Evolutionary conservation across 1,140 invertebrate species (phyloP).

Genomic region (Oncopeltus fasciatus): DNA sequence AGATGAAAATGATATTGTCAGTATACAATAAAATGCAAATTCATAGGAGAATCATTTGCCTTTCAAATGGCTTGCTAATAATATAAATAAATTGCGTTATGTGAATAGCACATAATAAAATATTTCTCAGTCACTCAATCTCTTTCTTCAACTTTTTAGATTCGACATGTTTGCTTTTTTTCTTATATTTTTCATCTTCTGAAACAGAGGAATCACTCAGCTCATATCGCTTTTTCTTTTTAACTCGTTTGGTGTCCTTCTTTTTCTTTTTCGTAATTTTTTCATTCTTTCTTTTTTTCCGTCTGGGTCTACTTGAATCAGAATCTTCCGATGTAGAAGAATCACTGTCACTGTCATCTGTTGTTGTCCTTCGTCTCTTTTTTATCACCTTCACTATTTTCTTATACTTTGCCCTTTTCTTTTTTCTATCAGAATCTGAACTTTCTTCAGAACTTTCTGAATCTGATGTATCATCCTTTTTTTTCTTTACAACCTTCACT

Average conservation of each 20-base stretch:
- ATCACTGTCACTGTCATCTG: slow-evolving; percentile 18
- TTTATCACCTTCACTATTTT: slow-evolving; percentile 21
- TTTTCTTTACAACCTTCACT: slow-evolving; percentile 24
- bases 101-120: neutral
- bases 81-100: no score
- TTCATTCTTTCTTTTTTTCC: slow-evolving; percentile 11
- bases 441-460: slow-evolving; percentile 17
- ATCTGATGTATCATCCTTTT: slow-evolving; percentile 17
- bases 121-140: slow-evolving; percentile 1
- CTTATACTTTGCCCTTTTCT: slow-evolving; percentile 19
- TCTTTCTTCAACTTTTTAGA: neutral
- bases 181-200: neutral
- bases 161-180: neutral
- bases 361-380: neutral
- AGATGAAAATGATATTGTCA: no score
- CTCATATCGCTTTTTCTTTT: slow-evolving; percentile 13
- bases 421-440: slow-evolving; percentile 16
- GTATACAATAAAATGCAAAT: no score
- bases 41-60: no score
- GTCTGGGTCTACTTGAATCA: slow-evolving; percentile 10
- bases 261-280: slow-evolving; percentile 18
- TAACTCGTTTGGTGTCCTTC: slow-evolving; percentile 9
- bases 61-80: no score
- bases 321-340: slow-evolving; percentile 19
- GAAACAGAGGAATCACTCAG: neutral